Conservation (phyloP, 2,888 invertebrate species). For the Dryadula phaetusa region DNA sequence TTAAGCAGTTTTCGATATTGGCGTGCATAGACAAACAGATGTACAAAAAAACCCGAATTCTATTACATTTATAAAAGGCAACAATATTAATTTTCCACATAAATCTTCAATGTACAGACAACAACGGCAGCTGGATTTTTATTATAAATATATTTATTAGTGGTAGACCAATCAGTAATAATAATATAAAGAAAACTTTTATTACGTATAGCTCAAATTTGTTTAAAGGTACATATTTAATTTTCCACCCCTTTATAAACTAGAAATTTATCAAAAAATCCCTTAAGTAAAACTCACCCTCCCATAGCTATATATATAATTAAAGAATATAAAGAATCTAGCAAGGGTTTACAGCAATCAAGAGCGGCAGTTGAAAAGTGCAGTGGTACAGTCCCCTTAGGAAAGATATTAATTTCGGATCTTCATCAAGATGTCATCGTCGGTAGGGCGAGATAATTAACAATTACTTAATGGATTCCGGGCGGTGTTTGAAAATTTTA, state of each 20-base stretch:
- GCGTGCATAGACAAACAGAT: too few species aligned
- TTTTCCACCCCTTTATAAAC: neutral
- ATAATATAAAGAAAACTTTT: too few species aligned
- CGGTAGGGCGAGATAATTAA: slow-evolving; percentile 65
- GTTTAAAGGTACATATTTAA: neutral
- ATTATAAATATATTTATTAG: too few species aligned
- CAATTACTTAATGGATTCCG: slow-evolving; percentile 69
- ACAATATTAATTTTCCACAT: too few species aligned
- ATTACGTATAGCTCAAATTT: too few species aligned
- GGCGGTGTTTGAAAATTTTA: slow-evolving; percentile 24
- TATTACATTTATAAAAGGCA: too few species aligned
- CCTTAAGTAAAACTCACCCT: neutral
- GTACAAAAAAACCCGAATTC: too few species aligned
- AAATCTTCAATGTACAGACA: too few species aligned
- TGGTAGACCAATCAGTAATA: too few species aligned
- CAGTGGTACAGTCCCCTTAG: slow-evolving; percentile 33
- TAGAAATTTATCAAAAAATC: neutral
- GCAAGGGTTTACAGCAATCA: slow-evolving; percentile 26
- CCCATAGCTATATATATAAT: neutral
- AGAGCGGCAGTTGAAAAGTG: slow-evolving; percentile 41
- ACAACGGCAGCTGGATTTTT: too few species aligned
- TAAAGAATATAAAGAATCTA: slow-evolving; percentile 8
- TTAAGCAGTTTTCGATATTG: too few species aligned
- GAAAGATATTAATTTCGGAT: slow-evolving; percentile 57
- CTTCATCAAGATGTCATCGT: slow-evolving; percentile 64